phyloP scores from a whole-genome alignment of 2,797 vertebrate species.

The Acanthis flammea region DNA sequence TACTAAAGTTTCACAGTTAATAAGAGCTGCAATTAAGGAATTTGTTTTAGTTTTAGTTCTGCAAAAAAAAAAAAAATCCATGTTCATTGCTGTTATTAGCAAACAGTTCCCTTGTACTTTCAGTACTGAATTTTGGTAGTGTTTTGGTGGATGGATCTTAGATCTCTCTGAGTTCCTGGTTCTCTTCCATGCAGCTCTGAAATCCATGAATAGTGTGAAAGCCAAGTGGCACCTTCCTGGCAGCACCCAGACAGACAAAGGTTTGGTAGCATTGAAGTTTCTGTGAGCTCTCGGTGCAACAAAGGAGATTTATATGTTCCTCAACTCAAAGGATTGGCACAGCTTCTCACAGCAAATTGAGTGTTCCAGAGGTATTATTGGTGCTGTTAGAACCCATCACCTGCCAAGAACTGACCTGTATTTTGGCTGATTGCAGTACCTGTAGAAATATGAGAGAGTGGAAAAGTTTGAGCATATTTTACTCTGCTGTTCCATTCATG shows the following conservation, averaged over 20 bases:
- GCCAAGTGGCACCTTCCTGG: not conserved
- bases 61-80: not conserved
- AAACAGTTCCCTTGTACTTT: not conserved
- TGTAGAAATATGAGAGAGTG: not conserved
- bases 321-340: not conserved
- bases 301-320: not conserved
- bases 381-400: not conserved
- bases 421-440: not conserved
- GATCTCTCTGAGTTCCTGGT: not conserved
- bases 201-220: not conserved
- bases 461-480: not conserved
- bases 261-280: not conserved
- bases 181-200: not conserved
- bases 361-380: not conserved
- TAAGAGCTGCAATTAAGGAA: not conserved
- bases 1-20: not conserved
- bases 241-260: not conserved
- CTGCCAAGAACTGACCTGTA: not conserved
- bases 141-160: not conserved
- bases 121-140: not conserved
- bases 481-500: not conserved
- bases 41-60: not conserved
- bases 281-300: not conserved
- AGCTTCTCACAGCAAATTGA: not conserved
- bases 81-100: not conserved